Evolutionary conservation across 2,113 vertebrate genomes (phyloP), one percentile per base, ranked within the genome.

Genomic region (Malurus alboscapulatus): DNA sequence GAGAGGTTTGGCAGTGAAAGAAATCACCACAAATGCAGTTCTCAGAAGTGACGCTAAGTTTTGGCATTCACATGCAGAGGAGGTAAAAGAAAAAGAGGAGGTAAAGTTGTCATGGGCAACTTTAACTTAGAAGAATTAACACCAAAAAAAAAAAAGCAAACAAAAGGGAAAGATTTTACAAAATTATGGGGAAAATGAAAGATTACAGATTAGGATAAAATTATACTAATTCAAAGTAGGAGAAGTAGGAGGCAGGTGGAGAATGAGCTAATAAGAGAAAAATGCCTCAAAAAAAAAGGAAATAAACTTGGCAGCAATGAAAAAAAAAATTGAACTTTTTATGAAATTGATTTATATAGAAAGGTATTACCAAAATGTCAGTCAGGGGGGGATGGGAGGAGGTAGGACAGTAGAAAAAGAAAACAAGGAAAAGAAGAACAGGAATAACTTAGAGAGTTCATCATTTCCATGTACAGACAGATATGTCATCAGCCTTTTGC

Each of bases 401-500:
- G 47, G 32, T 58, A 94, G 44, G 24, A 81, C 86, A 90, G 62
- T 26, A 77, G 61, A 54, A 73, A 51, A 93, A 71, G 47, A 67
- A 77, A 86, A 73, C 34, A 83, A 72, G 59, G 84, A 32, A 47
- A 75, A 67, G 38, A 84, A 73, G 19, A 94, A 78, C 51, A 53
- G 42, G 68, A 84, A 40, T 80, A 87, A 88, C 44, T 81, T 71
- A 42, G 18, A 50, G 61, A 80, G 29, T n/a, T 78, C 74, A 67
- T 94, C 1, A 61, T 81, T 94, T 92, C 34, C 24, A 55, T 54
- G 48, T 68, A 68, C n/a, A 88, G 57, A 75, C 51, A 86, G 73
- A 72, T 74, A 72, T 18, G n/a, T 72, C 91, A 91, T 42, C 73
- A 84, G 59, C 19, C 1, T 90, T 94, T 72, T 92, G 26, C 73